phyloP scores from a whole-genome alignment of 1,140 invertebrate species.

The Euura saliciscinereae region DNA sequence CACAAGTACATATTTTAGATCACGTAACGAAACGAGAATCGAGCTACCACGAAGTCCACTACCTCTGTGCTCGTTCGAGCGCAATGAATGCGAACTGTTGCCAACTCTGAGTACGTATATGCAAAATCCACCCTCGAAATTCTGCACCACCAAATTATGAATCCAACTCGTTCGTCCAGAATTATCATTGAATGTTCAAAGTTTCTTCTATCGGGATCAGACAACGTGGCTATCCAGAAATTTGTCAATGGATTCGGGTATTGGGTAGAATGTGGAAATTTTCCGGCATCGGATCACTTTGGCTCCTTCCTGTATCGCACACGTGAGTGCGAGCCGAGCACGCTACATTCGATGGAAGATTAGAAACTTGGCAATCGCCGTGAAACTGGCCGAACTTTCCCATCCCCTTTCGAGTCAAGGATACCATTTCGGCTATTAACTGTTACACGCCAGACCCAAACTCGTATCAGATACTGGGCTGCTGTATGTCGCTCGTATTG shows the following conservation, averaged over 20 bases:
- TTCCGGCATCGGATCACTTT: too few relatives aligned
- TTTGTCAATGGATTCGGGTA: too few relatives aligned
- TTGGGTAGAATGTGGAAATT: too few relatives aligned
- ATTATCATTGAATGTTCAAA: too few relatives aligned
- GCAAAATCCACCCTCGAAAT: too few relatives aligned
- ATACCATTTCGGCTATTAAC: constrained; percentile 1
- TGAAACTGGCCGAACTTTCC: neutral
- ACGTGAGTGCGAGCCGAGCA: neutral
- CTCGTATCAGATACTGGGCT: neutral
- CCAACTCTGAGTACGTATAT: constrained; percentile 37
- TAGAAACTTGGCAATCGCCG: neutral
- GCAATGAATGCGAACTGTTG: constrained; percentile 42
- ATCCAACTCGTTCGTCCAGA: too few relatives aligned
- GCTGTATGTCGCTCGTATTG: neutral
- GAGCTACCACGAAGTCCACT: neutral
- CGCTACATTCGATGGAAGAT: neutral
- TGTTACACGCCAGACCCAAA: neutral
- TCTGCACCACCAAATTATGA: too few relatives aligned
- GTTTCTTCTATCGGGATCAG: too few relatives aligned
- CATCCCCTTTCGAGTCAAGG: neutral
- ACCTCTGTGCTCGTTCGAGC: constrained; percentile 28
- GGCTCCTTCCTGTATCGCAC: too few relatives aligned
- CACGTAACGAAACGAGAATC: neutral
- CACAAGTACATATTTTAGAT: neutral
- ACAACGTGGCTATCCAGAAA: too few relatives aligned